Conservation (phyloP, 2,797 vertebrate species). For the Gymnothorax javanicus region DNA sequence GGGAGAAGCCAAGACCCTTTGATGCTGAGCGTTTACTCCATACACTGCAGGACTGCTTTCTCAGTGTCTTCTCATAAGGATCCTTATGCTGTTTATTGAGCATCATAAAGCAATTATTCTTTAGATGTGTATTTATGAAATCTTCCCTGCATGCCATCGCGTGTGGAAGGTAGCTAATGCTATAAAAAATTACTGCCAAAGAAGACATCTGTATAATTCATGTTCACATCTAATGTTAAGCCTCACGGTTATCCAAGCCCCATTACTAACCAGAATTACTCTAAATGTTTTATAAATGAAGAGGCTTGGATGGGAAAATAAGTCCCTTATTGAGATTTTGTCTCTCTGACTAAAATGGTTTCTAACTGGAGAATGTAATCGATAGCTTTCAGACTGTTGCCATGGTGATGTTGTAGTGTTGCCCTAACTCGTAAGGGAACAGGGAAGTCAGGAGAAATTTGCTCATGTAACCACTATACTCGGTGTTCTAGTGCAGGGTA, state of each 20-base stretch:
- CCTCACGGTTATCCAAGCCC: not conserved
- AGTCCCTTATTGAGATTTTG: conserved; percentile 50
- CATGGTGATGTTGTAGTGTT: not conserved
- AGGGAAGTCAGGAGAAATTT: not conserved
- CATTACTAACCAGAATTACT: conserved; percentile 28
- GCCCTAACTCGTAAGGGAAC: not conserved
- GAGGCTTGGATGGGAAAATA: conserved; percentile 51
- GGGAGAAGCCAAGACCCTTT: too few species aligned
- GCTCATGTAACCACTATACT: conserved; percentile 13
- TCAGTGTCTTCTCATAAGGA: conserved; percentile 65
- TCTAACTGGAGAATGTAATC: conserved; percentile 49
- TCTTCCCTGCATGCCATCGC: not conserved
- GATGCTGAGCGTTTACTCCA: too few species aligned
- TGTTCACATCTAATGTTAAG: not conserved
- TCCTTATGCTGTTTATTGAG: not conserved
- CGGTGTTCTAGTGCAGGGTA: not conserved
- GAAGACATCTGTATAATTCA: not conserved
- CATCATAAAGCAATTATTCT: not conserved
- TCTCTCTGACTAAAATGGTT: conserved; percentile 56
- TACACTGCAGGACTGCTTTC: conserved; percentile 58
- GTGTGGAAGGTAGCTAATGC: not conserved
- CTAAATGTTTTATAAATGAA: conserved; percentile 53
- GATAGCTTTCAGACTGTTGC: conserved; percentile 25
- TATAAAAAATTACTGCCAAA: not conserved
- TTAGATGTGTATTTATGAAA: not conserved